phyloP scores from a whole-genome alignment of 2,888 invertebrate species.

The Mycogona germanica region DNA sequence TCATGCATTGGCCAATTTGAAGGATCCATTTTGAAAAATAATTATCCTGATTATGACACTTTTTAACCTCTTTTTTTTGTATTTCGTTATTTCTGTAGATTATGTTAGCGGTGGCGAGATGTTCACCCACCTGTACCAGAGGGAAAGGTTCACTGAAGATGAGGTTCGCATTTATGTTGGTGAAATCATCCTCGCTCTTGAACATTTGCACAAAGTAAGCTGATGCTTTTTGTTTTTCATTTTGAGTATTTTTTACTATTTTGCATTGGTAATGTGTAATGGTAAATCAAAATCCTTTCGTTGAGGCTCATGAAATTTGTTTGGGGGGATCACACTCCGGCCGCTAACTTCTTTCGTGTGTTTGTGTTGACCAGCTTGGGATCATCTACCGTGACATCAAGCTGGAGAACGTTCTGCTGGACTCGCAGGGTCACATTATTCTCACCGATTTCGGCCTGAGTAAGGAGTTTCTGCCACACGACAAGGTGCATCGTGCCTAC shows the following conservation, averaged over 20 bases:
- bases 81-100: constrained; percentile 56
- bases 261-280: too few relatives aligned
- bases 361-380: constrained; percentile 56
- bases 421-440: constrained; percentile 88
- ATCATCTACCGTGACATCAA: constrained; percentile 98
- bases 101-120: constrained; percentile 95
- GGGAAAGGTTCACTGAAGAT: constrained; percentile 79
- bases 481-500: constrained; percentile 70
- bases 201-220: constrained; percentile 83
- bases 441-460: constrained; percentile 96
- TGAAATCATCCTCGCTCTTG: constrained; percentile 88
- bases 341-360: neutral
- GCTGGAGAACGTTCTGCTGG: constrained; percentile 89
- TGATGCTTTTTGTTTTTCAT: constrained; percentile 25
- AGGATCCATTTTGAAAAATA: too few relatives aligned
- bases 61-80: neutral
- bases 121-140: constrained; percentile 91
- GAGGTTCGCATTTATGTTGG: constrained; percentile 90
- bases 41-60: too few relatives aligned
- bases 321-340: neutral
- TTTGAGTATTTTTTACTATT: neutral
- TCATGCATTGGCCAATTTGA: too few relatives aligned
- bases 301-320: neutral
- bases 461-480: constrained; percentile 71
- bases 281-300: neutral